A percentile compares a stretch with the other conserved stretches of the same genome.
Evolutionary conservation across 2,888 invertebrate genomes (phyloP).

Genomic region (Agrotis clavis): DNA sequence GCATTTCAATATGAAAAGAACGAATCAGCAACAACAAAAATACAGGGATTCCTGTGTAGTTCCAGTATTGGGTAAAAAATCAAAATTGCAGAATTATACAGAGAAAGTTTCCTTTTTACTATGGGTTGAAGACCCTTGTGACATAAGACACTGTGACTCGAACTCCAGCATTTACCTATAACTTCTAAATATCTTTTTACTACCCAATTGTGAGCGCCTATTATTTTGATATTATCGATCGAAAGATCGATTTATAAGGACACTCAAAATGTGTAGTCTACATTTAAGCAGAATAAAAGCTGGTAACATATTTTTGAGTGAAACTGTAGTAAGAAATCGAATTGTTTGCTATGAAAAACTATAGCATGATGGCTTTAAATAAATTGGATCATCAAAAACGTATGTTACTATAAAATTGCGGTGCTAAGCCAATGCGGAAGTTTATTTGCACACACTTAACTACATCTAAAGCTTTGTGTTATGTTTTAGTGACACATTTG

Average conservation of each 20-base stretch:
- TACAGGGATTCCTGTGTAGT: background rate
- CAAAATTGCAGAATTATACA: background rate
- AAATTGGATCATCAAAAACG: conserved; percentile 25
- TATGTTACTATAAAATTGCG: conserved; percentile 33
- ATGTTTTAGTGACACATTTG: conserved; percentile 1
- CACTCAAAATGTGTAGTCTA: conserved; percentile 62
- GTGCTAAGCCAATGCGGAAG: conserved; percentile 44
- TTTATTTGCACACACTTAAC: conserved; percentile 18
- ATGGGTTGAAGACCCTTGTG: background rate
- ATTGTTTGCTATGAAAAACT: background rate
- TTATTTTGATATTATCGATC: background rate
- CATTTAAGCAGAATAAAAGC: conserved; percentile 59
- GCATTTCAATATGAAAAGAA: background rate
- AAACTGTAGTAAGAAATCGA: background rate
- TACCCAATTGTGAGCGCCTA: conserved; percentile 35
- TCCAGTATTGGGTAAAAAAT: background rate
- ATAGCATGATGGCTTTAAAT: background rate
- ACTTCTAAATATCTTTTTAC: conserved; percentile 2
- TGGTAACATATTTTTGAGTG: conserved; percentile 64
- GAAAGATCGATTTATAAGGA: background rate
- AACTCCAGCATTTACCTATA: conserved; percentile 28
- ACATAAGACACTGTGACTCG: background rate
- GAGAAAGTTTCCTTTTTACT: background rate
- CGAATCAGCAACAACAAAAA: background rate
- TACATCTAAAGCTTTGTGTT: conserved; percentile 32